phyloP scores from a whole-genome alignment of 2,888 invertebrate species.

The Anthophora plumipes region DNA sequence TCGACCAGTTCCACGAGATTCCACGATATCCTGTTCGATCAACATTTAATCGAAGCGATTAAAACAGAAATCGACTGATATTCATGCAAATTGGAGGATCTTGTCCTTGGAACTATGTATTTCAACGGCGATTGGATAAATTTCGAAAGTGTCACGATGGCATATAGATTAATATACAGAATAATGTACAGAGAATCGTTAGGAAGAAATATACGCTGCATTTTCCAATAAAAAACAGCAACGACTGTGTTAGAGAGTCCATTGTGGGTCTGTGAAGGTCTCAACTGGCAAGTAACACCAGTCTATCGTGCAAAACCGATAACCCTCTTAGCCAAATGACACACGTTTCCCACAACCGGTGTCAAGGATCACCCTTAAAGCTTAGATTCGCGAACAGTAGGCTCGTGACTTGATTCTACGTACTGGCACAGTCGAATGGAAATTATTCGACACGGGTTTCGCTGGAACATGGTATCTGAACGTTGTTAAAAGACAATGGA shows the following conservation, averaged over 20 bases:
- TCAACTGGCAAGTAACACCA: conserved; percentile 27
- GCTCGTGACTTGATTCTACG: conserved; percentile 42
- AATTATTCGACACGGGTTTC: conserved; percentile 25
- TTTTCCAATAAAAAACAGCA: conserved; percentile 33
- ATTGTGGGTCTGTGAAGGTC: conserved; percentile 44
- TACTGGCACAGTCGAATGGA: conserved; percentile 13
- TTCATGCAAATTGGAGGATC: conserved; percentile 52
- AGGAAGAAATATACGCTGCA: background rate
- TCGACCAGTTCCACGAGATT: background rate
- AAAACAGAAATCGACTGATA: conserved; percentile 37
- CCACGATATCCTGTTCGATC: background rate
- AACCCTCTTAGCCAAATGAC: conserved; percentile 46
- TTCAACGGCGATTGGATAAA: background rate
- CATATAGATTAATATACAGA: background rate
- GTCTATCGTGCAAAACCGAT: conserved; percentile 41
- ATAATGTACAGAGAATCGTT: background rate
- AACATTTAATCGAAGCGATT: conserved; percentile 35
- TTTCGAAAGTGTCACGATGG: conserved; percentile 26
- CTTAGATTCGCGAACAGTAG: conserved; percentile 14
- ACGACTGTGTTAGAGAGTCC: background rate
- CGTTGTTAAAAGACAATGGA: conserved; percentile 13
- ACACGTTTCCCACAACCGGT: conserved; percentile 59
- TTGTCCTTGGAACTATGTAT: conserved; percentile 45
- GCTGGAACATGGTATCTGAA: background rate
- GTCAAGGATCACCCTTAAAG: conserved; percentile 51